phyloP scores from a whole-genome alignment of 2,113 vertebrate species.

The Rhombomys opimus region DNA sequence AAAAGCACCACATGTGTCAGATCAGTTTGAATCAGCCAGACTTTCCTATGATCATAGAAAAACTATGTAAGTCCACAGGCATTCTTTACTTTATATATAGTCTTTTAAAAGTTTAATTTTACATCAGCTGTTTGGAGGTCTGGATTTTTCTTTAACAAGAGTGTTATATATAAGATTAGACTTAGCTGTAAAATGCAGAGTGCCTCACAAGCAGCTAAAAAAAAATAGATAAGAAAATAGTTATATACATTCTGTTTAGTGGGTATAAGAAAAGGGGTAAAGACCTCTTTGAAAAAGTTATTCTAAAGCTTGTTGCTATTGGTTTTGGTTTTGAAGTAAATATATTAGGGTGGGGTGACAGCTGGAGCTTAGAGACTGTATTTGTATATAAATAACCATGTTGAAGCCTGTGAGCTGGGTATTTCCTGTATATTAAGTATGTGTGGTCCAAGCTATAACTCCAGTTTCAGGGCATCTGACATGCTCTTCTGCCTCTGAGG shows the following conservation, averaged over 20 bases:
- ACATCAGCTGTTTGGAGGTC: background rate
- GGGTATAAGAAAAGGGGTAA: background rate
- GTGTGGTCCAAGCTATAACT: background rate
- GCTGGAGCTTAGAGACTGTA: background rate
- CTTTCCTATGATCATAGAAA: slow-evolving; percentile 12
- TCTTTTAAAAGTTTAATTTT: slow-evolving; percentile 33
- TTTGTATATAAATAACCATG: background rate
- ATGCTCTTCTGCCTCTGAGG: background rate
- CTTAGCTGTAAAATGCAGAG: slow-evolving; percentile 15
- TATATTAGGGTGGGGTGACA: background rate
- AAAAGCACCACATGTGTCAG: background rate
- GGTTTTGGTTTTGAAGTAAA: slow-evolving; percentile 16
- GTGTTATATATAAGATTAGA: background rate
- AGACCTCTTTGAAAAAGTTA: background rate
- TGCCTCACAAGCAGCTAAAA: background rate
- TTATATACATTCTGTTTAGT: background rate
- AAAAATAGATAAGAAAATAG: background rate
- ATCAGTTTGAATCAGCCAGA: background rate
- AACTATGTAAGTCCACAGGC: background rate
- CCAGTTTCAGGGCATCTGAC: background rate
- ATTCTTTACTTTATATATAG: background rate
- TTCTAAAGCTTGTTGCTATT: background rate
- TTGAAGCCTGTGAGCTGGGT: background rate
- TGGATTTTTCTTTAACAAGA: background rate
- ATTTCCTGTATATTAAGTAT: background rate